Evolutionary conservation across 1,140 invertebrate genomes (phyloP).

Genomic region (Drosophila pseudoananassae): DNA sequence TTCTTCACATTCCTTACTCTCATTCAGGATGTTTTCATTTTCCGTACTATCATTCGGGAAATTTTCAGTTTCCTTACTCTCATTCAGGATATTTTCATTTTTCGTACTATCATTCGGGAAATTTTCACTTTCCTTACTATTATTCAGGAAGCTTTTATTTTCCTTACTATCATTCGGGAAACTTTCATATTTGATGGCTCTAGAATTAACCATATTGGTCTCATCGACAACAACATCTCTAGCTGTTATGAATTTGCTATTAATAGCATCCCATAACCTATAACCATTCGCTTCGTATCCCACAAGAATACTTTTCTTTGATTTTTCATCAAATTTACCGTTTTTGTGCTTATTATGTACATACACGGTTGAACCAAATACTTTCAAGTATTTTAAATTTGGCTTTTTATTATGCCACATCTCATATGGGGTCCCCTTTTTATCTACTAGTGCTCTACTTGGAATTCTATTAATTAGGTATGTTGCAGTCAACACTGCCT

Average conservation of each 20-base stretch:
- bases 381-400: no score
- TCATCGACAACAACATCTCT: not conserved
- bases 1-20: not conserved
- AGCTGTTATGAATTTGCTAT: no score
- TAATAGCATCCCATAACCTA: no score
- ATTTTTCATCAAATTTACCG: no score
- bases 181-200: constrained; percentile 1
- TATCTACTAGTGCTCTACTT: constrained; percentile 13
- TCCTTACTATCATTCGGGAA: constrained; percentile 7
- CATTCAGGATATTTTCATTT: no score
- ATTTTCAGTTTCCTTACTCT: not conserved
- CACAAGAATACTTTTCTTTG: no score
- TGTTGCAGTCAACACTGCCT: constrained; percentile 28
- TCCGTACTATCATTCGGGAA: not conserved
- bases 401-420: no score
- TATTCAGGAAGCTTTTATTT: not conserved
- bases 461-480: constrained; percentile 27
- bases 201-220: not conserved
- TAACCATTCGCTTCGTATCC: no score
- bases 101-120: no score
- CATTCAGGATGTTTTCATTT: constrained; percentile 1
- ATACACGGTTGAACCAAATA: no score
- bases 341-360: no score
- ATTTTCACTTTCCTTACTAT: not conserved
- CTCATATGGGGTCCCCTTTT: not conserved